Evolutionary conservation across 2,888 invertebrate species (phyloP), one percentile per base, ranked within the genome.

Genomic region (Pemphredon lugubris): DNA sequence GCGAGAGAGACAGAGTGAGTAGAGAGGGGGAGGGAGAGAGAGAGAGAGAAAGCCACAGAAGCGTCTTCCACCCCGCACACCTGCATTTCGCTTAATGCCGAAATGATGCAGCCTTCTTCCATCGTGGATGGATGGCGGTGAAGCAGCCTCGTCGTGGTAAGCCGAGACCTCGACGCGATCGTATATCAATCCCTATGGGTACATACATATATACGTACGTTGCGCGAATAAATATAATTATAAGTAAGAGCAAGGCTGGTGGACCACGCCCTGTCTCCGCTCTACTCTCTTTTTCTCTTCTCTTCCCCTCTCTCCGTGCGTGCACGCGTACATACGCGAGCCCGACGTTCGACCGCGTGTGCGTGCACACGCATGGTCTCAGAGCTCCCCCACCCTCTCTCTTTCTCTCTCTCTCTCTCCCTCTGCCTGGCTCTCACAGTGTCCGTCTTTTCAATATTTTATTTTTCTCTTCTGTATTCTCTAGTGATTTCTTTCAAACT

Each of bases 261-360:
- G 89, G 87, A 86, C 89, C 89, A 89, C 89, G 89, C 89, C 89
- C 89, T 88, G 88, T 88, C 87, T 86, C 87, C 85, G 82, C 75
- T 85, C 79, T 83, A 72, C 83, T 84, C 84, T 84, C 85, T 83
- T 75, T 83, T 82, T 83, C 76, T 81, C 79, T 69, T 68, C 67
- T 64, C 59, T n/a, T 63, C n/a, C 42, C 21, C 13, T n/a, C 13
- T 45, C 26, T 39, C 39, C 5, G 20, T 37, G 13, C 54, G 37
- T 53, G 16, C 23, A 40, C 44, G 42, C 13, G 63, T 21, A 23
- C 50, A 16, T 26, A 11, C 32, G n/a, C n/a, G n/a, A n/a, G n/a
- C n/a, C n/a, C n/a, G n/a, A n/a, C n/a, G n/a, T n/a, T 13, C 2
- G 34, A 13, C 4, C 2, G 7, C 5, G 16, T n/a, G 20, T 39